These are phyloP conservation scores for Hypercompe scribonia DNA, from an alignment of 2,888 invertebrate species.

Conservation along the genomic window DNA sequence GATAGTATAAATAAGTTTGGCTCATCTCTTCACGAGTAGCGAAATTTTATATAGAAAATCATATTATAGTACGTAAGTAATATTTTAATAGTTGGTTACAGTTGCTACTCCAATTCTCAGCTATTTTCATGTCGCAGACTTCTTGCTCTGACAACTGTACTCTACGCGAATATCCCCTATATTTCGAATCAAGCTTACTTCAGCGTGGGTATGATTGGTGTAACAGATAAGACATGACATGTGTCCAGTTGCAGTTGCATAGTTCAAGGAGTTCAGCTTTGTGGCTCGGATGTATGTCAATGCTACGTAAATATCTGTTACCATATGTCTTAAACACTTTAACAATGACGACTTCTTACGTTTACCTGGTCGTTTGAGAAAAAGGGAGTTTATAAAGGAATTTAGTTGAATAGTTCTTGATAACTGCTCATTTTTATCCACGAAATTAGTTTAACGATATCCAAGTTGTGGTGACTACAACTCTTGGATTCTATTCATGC, in stretches of 20 bases:
- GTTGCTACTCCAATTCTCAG: not conserved
- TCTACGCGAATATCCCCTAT: not conserved
- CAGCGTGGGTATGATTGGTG: conserved; percentile 38
- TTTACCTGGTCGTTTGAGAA: not conserved
- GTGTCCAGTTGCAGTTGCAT: conserved; percentile 36
- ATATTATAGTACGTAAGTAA: not conserved
- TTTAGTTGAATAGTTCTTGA: conserved; percentile 3
- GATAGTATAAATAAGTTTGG: no score
- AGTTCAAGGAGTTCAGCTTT: conserved; percentile 47
- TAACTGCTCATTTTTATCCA: not conserved
- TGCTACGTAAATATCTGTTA: conserved; percentile 13
- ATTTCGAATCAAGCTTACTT: conserved; percentile 6
- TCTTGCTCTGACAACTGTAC: not conserved
- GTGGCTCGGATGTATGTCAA: conserved; percentile 42
- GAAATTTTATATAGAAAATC: not conserved
- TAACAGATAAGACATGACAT: conserved; percentile 26
- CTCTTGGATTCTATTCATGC: no score
- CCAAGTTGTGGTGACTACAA: no score
- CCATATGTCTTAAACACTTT: conserved; percentile 9
- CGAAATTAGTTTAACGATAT: not conserved
- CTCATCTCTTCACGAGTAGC: no score
- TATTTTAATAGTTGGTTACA: not conserved
- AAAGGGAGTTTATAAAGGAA: conserved; percentile 1
- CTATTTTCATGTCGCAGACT: not conserved
- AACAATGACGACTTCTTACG: conserved; percentile 20